Evolutionary conservation across 30 jellyfish, hydroid and myxozoan genomes (phyloP).

Genomic region (Nemopilema nomurai): DNA sequence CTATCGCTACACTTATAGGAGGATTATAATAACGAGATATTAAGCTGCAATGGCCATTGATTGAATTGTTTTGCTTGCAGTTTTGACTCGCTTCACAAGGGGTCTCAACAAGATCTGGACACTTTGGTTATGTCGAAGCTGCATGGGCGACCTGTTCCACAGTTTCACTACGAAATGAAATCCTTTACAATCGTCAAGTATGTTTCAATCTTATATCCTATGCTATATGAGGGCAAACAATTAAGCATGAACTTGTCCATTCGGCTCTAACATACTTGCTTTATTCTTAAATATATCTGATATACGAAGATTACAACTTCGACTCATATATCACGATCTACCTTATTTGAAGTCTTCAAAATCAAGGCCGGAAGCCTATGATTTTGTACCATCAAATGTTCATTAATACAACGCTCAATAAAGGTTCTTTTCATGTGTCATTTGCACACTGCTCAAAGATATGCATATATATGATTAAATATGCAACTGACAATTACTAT

Average conservation of each 20-base stretch:
- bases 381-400: too few relatives aligned
- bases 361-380: too few relatives aligned
- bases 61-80: constrained; percentile 42
- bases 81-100: constrained; percentile 71
- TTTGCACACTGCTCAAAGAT: not conserved
- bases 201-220: not conserved
- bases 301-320: too few relatives aligned
- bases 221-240: not conserved
- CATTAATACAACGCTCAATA: too few relatives aligned
- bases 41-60: not conserved
- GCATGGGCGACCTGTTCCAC: constrained; percentile 82
- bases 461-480: not conserved
- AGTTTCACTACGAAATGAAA: constrained; percentile 80
- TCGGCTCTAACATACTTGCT: not conserved
- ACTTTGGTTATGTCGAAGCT: constrained; percentile 61
- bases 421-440: too few relatives aligned
- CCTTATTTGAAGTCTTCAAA: too few relatives aligned
- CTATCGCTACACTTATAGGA: too few relatives aligned
- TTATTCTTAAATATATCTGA: too few relatives aligned
- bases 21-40: too few relatives aligned
- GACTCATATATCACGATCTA: too few relatives aligned
- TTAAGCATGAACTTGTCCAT: not conserved
- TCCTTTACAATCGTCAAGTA: constrained; percentile 93
- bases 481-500: not conserved
- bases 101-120: constrained; percentile 90